Base-by-base conservation (phyloP, 92 coral and sea anemone species). In the Phenganax stokvisi region DNA sequence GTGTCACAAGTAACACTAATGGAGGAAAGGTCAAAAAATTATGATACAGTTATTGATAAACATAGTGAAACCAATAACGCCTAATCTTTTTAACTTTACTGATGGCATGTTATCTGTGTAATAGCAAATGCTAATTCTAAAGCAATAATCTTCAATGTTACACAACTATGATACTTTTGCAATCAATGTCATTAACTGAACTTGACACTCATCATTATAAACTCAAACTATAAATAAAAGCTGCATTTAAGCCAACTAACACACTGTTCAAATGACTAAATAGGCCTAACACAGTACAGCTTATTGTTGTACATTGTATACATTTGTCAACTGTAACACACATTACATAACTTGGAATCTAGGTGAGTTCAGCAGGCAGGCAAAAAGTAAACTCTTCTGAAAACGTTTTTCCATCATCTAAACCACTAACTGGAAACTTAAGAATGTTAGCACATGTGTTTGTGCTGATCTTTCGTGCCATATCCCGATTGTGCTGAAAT, bases 361-460 rank as follows among this genome's bases (percentile, higher is more conserved):
- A 62, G 73, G 83, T 62, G 60, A 62, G 44, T 62, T 79, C 27
- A 79, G 27, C 72, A 79, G 52, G 60, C 83, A 79, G 52, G 60
- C 83, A 79, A 79, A 79, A 79, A 62, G 83, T 62, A 51, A 79
- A 61, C 44, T 79, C 83, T 27, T 62, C 83, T 54, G 61, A 56
- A 62, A 79, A 79, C 47, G 29, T 76, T 55, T 63, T 55, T 58
- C 57, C 52, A 58, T 76, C 81, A 58, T 55, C 25, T 25, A 56
- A 29, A 51, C 61, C 81, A 76, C 51, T 54, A 28, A 72, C 77
- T 20, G 77, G 55, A 72, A 72, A 52, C 7, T 30, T 72, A 16
- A 72, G 56, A 60, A 72, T 37, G 56, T 72, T 72, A 56, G 31
- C 66, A 77, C 81, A 77, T n/a, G 81, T 55, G 51, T 77, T 77